Evolutionary conservation across 2,797 vertebrate species (phyloP), one percentile per base, ranked within the genome.

Genomic region (Schizothorax lantsangensis): DNA sequence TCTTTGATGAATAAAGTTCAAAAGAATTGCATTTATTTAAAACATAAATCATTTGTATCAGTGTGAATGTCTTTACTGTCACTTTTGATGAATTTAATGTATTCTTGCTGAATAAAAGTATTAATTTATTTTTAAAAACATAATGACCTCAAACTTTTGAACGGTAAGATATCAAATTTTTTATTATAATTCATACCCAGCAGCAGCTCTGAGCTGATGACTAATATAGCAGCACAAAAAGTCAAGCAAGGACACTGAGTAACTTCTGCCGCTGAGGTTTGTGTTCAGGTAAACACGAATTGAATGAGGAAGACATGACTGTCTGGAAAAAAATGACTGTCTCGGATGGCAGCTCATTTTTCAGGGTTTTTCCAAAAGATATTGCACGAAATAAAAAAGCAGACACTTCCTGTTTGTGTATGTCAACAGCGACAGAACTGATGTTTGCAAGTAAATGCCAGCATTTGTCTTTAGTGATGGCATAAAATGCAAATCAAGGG

Each of bases 251-350:
- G 68, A 40, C 36, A 30, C 1, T 40, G 30, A 36, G 30, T 54
- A 69, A 38, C 64, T 49, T 83, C 12, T 57, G 9, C 43, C 15
- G 1, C 30, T 69, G 30, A 19, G 21, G 45, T 38, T 84, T 78
- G 73, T 78, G 45, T 84, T 66, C 21, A 52, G 45, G n/a, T 71
- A 47, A n/a, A 77, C 66, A 4, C 1, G 21, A 17, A 33, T 30
- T 66, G 72, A 84, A 84, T 10, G 11, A 69, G n/a, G 75, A 85
- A 69, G 19, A 71, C 54, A n/a, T 79, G 10, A 19, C 57, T 80
- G 14, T 79, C 54, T 79, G 54, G 49, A 26, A 40, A 79, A 11
- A 78, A 52, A 33, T 1, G 5, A 30, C 10, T 19, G n/a, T 62
- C 15, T 73, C 10, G 2, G 54, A 45, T 4, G 26, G 15, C 38